Evolutionary conservation across 2,113 vertebrate species (phyloP), one percentile per base, ranked within the genome.

Genomic region (Syngnathus typhle): DNA sequence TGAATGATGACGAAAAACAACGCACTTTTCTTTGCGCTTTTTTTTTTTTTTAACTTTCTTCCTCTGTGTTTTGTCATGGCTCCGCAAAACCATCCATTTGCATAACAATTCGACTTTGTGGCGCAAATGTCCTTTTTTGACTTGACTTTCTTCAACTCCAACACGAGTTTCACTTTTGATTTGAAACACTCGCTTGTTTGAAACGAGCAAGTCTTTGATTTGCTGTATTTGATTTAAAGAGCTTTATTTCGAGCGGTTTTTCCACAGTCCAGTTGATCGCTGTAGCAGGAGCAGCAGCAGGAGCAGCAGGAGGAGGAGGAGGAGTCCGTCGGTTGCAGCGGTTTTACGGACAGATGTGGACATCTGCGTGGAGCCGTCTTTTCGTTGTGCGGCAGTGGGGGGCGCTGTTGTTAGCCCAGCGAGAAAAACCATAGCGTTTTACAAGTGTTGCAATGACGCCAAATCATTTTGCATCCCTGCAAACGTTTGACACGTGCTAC

Each of bases 331-430:
- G 52, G 19, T 72, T 64, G 65, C 44, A 74, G 71, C 80, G 75
- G 77, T 63, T 23, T 39, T 82, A 80, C 27, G 41, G 41, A 43
- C 89, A 88, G 89, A 89, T 91, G 89, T 89, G 86, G 82, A 59
- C 87, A 89, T 91, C 89, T 91, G 90, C 85, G 78, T 41, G 59
- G 11, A 13, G 21, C 11, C 60, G 32, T 38, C 27, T 43, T 52
- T 38, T 49, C 41, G 21, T 16, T 67, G 38, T 8, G 19, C 76
- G 68, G 58, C 72, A 88, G 87, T 70, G 80, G 88, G 89, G 80
- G 88, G 89, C 81, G 86, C 83, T 68, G 38, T 38, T 0, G 61
- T 11, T 52, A 61, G 37, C 21, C 36, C 38, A 27, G 2, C 23
- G n/a, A 23, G 27, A 32, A 32, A 32, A 32, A 32, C 27, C 3